phyloP scores from a whole-genome alignment of 2,888 invertebrate species.

The Hecatera dysodea region DNA sequence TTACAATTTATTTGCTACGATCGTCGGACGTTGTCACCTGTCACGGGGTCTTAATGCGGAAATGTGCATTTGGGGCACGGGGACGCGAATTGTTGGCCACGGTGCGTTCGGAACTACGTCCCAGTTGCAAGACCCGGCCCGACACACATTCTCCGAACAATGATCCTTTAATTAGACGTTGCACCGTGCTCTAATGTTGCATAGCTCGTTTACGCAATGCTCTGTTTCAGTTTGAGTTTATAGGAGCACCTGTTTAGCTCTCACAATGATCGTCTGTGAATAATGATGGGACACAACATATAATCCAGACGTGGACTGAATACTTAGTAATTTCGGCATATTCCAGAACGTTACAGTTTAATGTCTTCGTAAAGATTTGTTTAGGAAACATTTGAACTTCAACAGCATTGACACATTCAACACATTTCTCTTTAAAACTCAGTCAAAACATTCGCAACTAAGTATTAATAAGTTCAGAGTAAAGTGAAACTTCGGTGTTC shows the following conservation, averaged over 20 bases:
- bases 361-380: conserved; percentile 2
- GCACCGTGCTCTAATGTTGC: conserved; percentile 74
- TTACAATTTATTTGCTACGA: conserved; percentile 44
- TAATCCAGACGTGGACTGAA: conserved; percentile 6
- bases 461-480: conserved; percentile 33
- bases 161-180: conserved; percentile 83
- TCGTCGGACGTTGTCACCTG: conserved; percentile 54
- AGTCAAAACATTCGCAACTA: conserved; percentile 46
- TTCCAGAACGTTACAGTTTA: conserved; percentile 2
- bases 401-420: not conserved
- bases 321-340: conserved; percentile 24
- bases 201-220: conserved; percentile 77
- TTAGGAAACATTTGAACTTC: not conserved
- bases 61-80: conserved; percentile 82
- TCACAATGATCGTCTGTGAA: conserved; percentile 29
- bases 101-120: conserved; percentile 77
- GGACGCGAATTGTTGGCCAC: conserved; percentile 79
- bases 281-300: conserved; percentile 33
- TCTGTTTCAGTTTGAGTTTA: conserved; percentile 66
- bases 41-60: conserved; percentile 79
- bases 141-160: conserved; percentile 78
- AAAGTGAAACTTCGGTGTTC: conserved; percentile 45
- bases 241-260: conserved; percentile 61
- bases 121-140: conserved; percentile 73
- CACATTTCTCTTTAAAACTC: not conserved